phyloP scores from a whole-genome alignment of 1,140 invertebrate genomes.

The Drosophila micromelanica region DNA sequence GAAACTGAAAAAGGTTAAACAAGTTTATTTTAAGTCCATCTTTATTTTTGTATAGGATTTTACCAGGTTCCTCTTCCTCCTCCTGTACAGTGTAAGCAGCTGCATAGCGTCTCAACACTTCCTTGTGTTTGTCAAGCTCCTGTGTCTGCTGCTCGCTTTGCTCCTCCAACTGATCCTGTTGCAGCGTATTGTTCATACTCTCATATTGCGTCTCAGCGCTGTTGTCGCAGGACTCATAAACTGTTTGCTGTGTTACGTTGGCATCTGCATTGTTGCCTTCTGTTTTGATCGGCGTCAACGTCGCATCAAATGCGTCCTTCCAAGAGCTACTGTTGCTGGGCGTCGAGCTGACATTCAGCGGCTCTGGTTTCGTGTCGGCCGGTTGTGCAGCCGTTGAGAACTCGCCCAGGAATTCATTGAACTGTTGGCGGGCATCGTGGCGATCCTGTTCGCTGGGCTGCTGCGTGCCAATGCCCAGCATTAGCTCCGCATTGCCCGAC shows the following conservation, averaged over 20 bases:
- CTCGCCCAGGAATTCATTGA: constrained; percentile 69
- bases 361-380: not conserved
- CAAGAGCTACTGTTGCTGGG: constrained; percentile 33
- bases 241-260: constrained; percentile 30
- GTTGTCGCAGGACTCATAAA: constrained; percentile 65
- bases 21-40: not conserved
- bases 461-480: constrained; percentile 84
- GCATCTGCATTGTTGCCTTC: not conserved
- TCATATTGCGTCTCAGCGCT: constrained; percentile 47
- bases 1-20: constrained; percentile 52
- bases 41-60: not conserved
- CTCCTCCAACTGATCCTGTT: not conserved
- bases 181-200: constrained; percentile 34
- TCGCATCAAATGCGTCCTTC: constrained; percentile 17
- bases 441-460: constrained; percentile 47
- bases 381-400: constrained; percentile 20
- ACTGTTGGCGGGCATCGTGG: constrained; percentile 53
- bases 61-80: constrained; percentile 59
- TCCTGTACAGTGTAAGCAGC: constrained; percentile 15
- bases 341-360: constrained; percentile 50
- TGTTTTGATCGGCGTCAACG: constrained; percentile 49
- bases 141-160: not conserved
- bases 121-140: constrained; percentile 52
- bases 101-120: constrained; percentile 58
- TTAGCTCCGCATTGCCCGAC: constrained; percentile 85